Conservation (phyloP, 2,113 vertebrate species). For the Sigmodon hispidus region DNA sequence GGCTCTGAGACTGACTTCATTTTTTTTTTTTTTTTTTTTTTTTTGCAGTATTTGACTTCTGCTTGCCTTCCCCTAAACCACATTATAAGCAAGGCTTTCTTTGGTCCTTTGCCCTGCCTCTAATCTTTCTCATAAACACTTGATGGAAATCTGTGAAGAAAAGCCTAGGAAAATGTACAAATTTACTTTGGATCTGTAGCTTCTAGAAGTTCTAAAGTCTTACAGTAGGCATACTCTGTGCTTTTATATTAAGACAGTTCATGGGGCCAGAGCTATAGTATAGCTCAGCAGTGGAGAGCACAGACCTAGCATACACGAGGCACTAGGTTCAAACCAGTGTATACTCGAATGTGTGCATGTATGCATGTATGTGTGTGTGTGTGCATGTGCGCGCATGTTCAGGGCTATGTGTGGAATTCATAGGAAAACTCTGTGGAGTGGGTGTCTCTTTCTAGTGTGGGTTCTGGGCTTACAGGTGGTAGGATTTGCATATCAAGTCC, state of each 20-base stretch:
- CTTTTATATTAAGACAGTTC: neutral
- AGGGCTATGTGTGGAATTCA: neutral
- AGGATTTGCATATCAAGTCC: neutral
- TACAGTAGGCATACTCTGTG: neutral
- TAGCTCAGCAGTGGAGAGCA: too few relatives aligned
- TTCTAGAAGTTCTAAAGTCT: neutral
- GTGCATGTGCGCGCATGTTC: neutral
- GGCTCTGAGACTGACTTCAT: neutral
- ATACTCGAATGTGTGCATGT: neutral
- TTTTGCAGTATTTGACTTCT: neutral
- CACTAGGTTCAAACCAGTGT: neutral
- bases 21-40: neutral
- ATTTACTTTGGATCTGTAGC: neutral
- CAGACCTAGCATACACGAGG: neutral
- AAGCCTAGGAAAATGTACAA: neutral
- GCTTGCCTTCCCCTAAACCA: neutral
- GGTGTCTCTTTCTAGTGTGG: neutral
- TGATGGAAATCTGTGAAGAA: conserved; percentile 7
- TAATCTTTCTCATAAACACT: conserved; percentile 5
- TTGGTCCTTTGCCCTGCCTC: neutral
- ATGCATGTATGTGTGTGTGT: neutral
- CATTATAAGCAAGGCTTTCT: neutral
- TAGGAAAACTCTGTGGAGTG: neutral
- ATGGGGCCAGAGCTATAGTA: neutral
- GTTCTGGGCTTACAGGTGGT: neutral